Evolutionary conservation across 2,113 vertebrate species (phyloP).

Genomic region (Solea senegalensis): DNA sequence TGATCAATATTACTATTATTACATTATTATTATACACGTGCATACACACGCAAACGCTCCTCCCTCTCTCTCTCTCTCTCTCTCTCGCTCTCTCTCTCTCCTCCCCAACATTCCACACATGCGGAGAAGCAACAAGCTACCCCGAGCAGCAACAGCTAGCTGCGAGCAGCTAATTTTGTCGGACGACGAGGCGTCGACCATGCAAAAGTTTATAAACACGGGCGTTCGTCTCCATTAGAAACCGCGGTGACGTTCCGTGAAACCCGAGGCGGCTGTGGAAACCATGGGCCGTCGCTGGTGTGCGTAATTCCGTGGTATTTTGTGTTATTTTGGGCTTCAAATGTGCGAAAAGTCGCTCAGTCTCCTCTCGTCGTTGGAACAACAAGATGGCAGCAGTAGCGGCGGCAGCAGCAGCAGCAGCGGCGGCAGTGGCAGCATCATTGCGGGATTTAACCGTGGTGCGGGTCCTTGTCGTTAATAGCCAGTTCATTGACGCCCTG

Average conservation of each 20-base stretch:
- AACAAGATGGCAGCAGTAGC: conserved; percentile 78
- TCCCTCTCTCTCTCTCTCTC: neutral
- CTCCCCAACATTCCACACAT: conserved; percentile 73
- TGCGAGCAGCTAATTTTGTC: conserved; percentile 14
- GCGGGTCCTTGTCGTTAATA: conserved; percentile 42
- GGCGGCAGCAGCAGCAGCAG: conserved; percentile 55
- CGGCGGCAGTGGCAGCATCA: conserved; percentile 28
- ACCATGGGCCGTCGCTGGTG: conserved; percentile 35
- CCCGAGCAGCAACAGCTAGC: conserved; percentile 40
- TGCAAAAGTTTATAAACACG: conserved; percentile 73
- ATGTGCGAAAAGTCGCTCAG: conserved; percentile 72
- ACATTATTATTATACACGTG: too few species aligned
- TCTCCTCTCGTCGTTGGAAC: conserved; percentile 69
- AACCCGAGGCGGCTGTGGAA: neutral
- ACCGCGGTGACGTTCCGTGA: neutral
- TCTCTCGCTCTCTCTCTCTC: neutral
- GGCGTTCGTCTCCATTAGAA: conserved; percentile 17
- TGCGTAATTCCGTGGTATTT: conserved; percentile 4
- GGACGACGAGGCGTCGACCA: conserved; percentile 40
- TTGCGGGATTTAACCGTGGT: conserved; percentile 55
- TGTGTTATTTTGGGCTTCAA: conserved; percentile 49
- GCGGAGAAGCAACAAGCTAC: conserved; percentile 77
- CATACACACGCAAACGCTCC: too few species aligned
- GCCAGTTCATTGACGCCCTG: conserved; percentile 40
- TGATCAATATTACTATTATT: too few species aligned